Conservation (phyloP, 2,888 invertebrate genomes). For the Scrobipalpa costella region DNA sequence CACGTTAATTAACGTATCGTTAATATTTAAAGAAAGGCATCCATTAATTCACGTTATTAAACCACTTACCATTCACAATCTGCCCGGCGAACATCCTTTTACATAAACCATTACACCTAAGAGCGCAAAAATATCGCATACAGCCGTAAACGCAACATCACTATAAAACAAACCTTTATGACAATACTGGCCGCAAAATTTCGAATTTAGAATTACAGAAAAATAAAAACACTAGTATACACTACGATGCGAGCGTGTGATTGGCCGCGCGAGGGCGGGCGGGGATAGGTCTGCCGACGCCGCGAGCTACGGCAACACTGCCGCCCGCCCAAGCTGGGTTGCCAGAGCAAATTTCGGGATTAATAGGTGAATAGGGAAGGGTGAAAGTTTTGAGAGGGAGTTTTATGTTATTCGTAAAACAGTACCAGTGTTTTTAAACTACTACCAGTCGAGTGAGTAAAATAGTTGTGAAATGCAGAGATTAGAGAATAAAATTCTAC, state of each 20-base stretch:
- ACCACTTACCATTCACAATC: conserved; percentile 24
- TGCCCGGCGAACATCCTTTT: conserved; percentile 24
- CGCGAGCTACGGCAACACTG: conserved; percentile 66
- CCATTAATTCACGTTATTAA: conserved; percentile 22
- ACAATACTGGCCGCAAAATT: conserved; percentile 14
- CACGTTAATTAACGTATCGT: neutral
- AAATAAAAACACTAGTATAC: conserved; percentile 22
- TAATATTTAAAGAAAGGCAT: conserved; percentile 23
- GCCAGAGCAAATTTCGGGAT: conserved; percentile 27
- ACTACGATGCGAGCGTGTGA: conserved; percentile 27
- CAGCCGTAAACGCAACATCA: conserved; percentile 28
- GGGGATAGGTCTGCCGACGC: conserved; percentile 47
- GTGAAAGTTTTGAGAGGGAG: neutral
- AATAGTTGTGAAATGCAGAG: too few species aligned
- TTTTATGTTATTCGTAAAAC: neutral
- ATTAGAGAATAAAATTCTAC: too few species aligned
- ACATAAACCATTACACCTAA: conserved; percentile 24
- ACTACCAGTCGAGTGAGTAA: too few species aligned
- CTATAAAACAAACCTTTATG: neutral
- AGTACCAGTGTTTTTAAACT: neutral
- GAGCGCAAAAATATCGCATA: conserved; percentile 47
- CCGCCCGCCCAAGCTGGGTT: conserved; percentile 52
- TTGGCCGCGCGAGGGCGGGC: conserved; percentile 35
- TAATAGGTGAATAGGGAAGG: neutral
- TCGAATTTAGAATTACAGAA: conserved; percentile 8